Evolutionary conservation across 2,113 vertebrate species (phyloP), one percentile per base, ranked within the genome.

Genomic region (Amblyornis subalaris): DNA sequence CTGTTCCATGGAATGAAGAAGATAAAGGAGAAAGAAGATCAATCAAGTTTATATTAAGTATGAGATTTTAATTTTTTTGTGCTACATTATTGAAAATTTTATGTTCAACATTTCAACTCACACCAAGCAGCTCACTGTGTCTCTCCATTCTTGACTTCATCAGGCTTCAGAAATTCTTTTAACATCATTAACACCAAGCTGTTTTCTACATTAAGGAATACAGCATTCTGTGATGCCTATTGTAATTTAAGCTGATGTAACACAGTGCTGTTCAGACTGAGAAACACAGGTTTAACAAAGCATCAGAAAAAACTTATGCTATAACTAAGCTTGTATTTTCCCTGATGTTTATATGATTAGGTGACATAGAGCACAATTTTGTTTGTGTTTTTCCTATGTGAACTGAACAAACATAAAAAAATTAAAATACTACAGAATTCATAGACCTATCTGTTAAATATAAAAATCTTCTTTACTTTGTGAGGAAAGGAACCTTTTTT

Each of bases 351-450:
- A 15, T 36, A 48, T 57, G n/a, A 71, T 35, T 10, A 79, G 5
- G 3, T 66, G 26, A 72, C 40, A 4, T 9, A 55, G 21, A n/a
- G 47, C 1, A 0, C 3, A 3, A 18, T 16, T 64, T 72, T 28
- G 4, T 64, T 72, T 65, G 8, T 7, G 3, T 11, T 65, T 77
- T 65, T 12, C 5, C 29, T 31, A 36, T 29, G 4, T 45, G 12
- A 77, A 45, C 2, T 44, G 38, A 81, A 58, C 3, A 71, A 90
- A 29, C n/a, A 40, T 31, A 3, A 9, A 24, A 38, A 70, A 42
- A n/a, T 12, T 28, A 9, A 65, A 61, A 65, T 44, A 53, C 2
- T 57, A 18, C 12, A 31, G 5, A 79, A 62, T 6, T 53, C 16
- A 47, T 20, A 44, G 16, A 66, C 3, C 4, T 57, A 38, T 12